Conservation (phyloP, 2,113 vertebrate genomes). For the Neodon shergylaensis region DNA sequence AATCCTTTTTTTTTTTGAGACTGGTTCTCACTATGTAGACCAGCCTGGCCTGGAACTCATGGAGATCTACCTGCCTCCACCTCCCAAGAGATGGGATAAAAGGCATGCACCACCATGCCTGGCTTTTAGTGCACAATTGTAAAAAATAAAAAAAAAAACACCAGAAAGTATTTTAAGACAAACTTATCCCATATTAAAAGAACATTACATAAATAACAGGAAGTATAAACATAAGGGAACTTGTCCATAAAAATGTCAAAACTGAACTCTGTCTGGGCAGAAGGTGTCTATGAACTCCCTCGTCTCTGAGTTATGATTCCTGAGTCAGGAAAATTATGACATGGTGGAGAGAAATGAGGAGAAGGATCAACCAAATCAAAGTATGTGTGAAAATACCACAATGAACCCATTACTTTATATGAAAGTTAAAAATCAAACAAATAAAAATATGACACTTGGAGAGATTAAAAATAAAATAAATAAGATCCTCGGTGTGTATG, state of each 20-base stretch:
- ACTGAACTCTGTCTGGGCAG: neutral
- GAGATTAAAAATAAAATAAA: neutral
- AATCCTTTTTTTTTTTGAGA: neutral
- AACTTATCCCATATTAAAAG: neutral
- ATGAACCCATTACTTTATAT: neutral
- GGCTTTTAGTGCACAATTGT: neutral
- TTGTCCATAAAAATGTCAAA: neutral
- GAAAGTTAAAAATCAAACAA: neutral
- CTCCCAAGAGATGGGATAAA: neutral
- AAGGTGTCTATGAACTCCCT: neutral
- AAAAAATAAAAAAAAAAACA: conserved; percentile 16
- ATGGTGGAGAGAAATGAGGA: neutral
- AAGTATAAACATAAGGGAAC: neutral
- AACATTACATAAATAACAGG: neutral
- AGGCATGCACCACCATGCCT: neutral
- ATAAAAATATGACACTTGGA: neutral
- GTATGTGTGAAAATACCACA: neutral
- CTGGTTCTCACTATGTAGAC: neutral
- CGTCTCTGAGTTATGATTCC: neutral
- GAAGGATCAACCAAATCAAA: neutral
- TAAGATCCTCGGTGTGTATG: neutral
- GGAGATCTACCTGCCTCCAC: neutral
- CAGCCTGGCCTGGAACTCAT: neutral
- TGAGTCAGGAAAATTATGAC: neutral
- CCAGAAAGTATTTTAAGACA: neutral